Conservation (phyloP, 2,888 invertebrate species). For the Dolichomitus sp. region DNA sequence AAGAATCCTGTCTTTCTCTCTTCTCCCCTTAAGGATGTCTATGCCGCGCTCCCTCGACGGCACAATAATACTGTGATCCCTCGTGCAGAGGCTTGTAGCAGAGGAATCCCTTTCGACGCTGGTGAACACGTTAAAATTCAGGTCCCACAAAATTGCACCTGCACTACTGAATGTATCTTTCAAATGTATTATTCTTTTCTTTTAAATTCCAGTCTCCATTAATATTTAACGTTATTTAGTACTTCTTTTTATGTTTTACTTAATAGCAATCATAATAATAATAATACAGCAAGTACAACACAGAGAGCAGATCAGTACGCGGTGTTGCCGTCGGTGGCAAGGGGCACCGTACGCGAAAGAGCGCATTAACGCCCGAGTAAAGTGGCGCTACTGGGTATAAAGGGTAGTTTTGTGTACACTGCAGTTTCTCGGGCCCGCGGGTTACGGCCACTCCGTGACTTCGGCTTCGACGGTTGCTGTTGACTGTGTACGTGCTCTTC, state of each 20-base stretch:
- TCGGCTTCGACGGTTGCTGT: constrained; percentile 66
- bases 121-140: not conserved
- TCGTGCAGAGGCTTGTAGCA: constrained; percentile 4
- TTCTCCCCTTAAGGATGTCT: not conserved
- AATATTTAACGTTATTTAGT: constrained; percentile 19
- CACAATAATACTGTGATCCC: constrained; percentile 28
- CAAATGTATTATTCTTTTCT: not conserved
- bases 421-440: constrained; percentile 16
- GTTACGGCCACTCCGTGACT: constrained; percentile 78
- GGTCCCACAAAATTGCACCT: not conserved
- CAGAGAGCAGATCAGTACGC: constrained; percentile 22
- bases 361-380: constrained; percentile 58
- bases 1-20: not conserved
- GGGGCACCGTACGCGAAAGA: constrained; percentile 38
- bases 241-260: not conserved
- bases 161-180: not conserved
- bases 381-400: constrained; percentile 40
- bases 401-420: constrained; percentile 56
- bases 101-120: not conserved
- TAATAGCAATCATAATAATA: not conserved
- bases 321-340: not conserved
- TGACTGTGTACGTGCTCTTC: constrained; percentile 28
- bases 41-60: not conserved
- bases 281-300: not conserved
- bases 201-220: not conserved